Evolutionary conservation across 1,140 invertebrate genomes (phyloP).

Genomic region (Adelges cooleyi): DNA sequence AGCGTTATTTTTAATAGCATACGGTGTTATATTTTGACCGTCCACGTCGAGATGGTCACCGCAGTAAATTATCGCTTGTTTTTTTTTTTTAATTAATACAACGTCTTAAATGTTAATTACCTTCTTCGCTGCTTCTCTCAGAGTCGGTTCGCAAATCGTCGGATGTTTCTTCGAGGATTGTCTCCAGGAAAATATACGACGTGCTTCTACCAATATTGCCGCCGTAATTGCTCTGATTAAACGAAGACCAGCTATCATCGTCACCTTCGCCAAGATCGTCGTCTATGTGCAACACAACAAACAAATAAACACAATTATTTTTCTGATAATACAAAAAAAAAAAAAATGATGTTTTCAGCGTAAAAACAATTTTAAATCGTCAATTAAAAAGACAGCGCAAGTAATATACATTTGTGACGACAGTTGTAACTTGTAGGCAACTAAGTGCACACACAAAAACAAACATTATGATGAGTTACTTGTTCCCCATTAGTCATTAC

Average conservation of each 20-base stretch:
- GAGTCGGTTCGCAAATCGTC: slow-evolving; percentile 62
- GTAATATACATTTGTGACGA: too few species aligned
- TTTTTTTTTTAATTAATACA: too few species aligned
- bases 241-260: slow-evolving; percentile 21
- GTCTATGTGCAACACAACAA: slow-evolving; percentile 1
- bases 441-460: too few species aligned
- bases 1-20: slow-evolving; percentile 51
- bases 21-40: too few species aligned
- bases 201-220: slow-evolving; percentile 36
- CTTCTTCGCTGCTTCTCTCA: slow-evolving; percentile 17
- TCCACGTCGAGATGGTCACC: slow-evolving; percentile 44
- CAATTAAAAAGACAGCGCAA: too few species aligned
- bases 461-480: too few species aligned
- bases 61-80: slow-evolving; percentile 40
- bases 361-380: too few species aligned
- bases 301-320: not conserved
- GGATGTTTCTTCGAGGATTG: slow-evolving; percentile 63
- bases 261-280: slow-evolving; percentile 2
- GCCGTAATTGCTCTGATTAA: slow-evolving; percentile 4
- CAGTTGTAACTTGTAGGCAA: too few species aligned
- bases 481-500: too few species aligned
- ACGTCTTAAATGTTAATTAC: not conserved
- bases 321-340: too few species aligned
- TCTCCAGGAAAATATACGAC: slow-evolving; percentile 52
- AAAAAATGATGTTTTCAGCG: too few species aligned